Conservation (phyloP, 2,888 invertebrate genomes). For the Eupithecia insigniata region DNA sequence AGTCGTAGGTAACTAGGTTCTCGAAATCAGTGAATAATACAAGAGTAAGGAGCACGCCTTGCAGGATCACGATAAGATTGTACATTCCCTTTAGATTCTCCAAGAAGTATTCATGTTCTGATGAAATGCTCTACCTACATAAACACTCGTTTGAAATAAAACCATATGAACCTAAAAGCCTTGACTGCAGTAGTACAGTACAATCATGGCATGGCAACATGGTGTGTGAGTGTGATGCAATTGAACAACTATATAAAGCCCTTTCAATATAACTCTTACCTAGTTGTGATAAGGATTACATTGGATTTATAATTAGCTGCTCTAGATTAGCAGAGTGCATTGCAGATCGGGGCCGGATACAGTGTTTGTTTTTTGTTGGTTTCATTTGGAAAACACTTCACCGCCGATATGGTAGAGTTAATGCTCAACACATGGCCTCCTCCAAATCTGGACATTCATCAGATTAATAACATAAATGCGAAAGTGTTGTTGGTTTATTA, state of each 20-base stretch:
- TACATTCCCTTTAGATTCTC: neutral
- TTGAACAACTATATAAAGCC: conserved; percentile 30
- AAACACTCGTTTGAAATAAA: neutral
- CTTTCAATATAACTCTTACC: conserved; percentile 28
- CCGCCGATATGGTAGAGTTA: conserved; percentile 14
- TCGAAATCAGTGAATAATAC: neutral
- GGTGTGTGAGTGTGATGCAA: conserved; percentile 55
- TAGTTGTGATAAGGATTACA: conserved; percentile 23
- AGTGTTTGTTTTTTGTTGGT: conserved; percentile 37
- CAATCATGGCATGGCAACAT: conserved; percentile 46
- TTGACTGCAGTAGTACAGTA: conserved; percentile 48
- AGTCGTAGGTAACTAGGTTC: neutral
- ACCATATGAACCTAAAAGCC: conserved; percentile 39
- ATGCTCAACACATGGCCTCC: conserved; percentile 9
- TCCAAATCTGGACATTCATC: conserved; percentile 4
- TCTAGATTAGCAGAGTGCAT: conserved; percentile 35
- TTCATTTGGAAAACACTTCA: conserved; percentile 35
- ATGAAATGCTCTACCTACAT: neutral
- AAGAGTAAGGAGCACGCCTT: neutral
- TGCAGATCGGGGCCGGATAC: conserved; percentile 34
- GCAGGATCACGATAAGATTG: neutral
- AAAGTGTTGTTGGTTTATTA: neutral
- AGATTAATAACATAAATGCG: neutral
- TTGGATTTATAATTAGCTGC: conserved; percentile 28
- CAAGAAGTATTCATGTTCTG: neutral